Base-by-base conservation (phyloP, 2,113 vertebrate species). In the Amphilophus citrinellus region DNA sequence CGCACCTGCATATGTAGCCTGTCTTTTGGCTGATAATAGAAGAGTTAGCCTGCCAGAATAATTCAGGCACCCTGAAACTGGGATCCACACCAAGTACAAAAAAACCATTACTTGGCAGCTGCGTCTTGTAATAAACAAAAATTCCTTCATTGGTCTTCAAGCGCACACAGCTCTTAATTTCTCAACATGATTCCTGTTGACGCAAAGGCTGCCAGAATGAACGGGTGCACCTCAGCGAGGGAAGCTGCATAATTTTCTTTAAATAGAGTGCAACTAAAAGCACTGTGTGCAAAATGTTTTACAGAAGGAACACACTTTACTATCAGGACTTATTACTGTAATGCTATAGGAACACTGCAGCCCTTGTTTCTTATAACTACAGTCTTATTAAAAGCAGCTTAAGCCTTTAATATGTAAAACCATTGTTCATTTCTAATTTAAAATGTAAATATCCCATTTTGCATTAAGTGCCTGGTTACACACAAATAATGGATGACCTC, bases 1-100 rank as follows among this genome's bases (percentile, higher is more conserved):
- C 58, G 22, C 71, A 82, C 71, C 82, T 85, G 77, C 79, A 80
- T 44, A 77, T 68, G 79, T n/a, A 39, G 79, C 59, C 77, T 75
- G 86, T 65, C 58, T 89, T 80, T 84, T 75, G 76, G 84, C 83
- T 88, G 89, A 90, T 88, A 85, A 86, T 47, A 71, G 68, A 4
- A 62, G 85, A 79, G 76, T 85, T 59, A 71, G 61, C 42, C 18
- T 18, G 87, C 79, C 84, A 90, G 65, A 85, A 90, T 58, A 65
- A 83, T 56, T 79, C 63, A 50, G 53, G 83, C 39, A 81, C 7
- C 80, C 71, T 61, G 13, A 82, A 80, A 84, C 82, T 84, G 86
- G 80, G 82, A 88, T 57, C 68, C n/a, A 35, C 10, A 84, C 88
- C 83, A 91, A 88, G 61, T 24, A 81, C 44, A 30, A 5, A 11